Evolutionary conservation across 2,888 invertebrate genomes (phyloP).

Genomic region (Molorchus minor): DNA sequence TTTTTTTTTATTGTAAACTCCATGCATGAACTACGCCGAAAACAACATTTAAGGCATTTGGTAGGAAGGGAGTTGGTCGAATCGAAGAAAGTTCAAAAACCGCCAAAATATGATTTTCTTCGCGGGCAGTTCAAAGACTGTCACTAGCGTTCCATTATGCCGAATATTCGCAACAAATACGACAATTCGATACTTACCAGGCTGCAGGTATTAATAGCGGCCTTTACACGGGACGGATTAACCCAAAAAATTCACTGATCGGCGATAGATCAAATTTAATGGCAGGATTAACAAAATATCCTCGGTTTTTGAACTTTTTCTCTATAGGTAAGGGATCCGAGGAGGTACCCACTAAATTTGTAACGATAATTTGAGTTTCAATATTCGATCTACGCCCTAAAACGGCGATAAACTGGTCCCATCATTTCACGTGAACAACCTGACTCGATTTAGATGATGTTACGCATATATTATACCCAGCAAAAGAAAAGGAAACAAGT

Average conservation of each 20-base stretch:
- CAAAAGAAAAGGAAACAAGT: neutral
- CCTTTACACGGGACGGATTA: too few species aligned
- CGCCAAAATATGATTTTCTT: neutral
- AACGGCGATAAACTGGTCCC: neutral
- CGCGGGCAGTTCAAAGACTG: neutral
- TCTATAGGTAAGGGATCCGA: neutral
- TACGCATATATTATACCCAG: neutral
- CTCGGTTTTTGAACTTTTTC: too few species aligned
- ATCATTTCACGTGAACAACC: neutral
- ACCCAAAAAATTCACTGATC: too few species aligned
- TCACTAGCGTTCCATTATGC: neutral
- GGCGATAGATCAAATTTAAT: too few species aligned
- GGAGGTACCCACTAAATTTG: neutral
- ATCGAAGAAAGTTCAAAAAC: neutral
- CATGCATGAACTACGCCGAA: slow-evolving; percentile 6
- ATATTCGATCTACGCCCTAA: neutral
- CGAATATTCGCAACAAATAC: neutral
- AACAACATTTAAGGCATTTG: slow-evolving; percentile 23
- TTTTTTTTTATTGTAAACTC: slow-evolving; percentile 2
- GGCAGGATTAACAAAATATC: too few species aligned
- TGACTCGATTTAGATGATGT: neutral
- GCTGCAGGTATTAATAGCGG: too few species aligned
- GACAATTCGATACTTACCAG: too few species aligned
- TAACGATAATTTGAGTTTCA: neutral
- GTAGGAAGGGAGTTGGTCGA: slow-evolving; percentile 12